Evolutionary conservation across 2,113 vertebrate species (phyloP).

Genomic region (Triplophysa rosa): DNA sequence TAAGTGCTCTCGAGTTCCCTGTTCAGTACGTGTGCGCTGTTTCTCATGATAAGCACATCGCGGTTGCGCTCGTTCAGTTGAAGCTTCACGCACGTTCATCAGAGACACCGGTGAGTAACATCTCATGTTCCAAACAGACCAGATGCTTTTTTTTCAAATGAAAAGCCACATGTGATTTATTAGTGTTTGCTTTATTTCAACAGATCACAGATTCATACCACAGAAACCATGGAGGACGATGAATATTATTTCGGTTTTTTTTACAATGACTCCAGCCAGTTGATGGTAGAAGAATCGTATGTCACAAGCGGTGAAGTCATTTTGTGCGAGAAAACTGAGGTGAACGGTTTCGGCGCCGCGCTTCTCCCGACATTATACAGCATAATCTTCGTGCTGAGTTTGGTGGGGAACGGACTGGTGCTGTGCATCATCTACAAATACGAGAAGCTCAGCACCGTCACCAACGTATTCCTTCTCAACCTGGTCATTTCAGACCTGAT

Average conservation of each 20-base stretch:
- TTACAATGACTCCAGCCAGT: neutral
- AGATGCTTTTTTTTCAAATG: neutral
- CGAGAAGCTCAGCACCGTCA: constrained; percentile 73
- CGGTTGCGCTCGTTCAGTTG: neutral
- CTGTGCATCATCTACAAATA: constrained; percentile 72
- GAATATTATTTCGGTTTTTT: accelerated
- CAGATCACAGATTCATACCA: neutral
- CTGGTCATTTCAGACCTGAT: constrained; percentile 75
- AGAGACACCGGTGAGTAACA: neutral
- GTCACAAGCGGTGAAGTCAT: neutral
- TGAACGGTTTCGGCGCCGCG: constrained; percentile 62
- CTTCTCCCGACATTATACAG: constrained; percentile 71
- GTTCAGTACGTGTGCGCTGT: neutral
- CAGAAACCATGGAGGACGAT: neutral
- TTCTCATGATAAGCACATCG: neutral
- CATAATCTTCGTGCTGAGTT: constrained; percentile 71
- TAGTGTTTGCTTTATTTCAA: neutral
- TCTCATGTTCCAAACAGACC: neutral
- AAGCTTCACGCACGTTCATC: neutral
- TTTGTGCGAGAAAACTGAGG: constrained; percentile 40
- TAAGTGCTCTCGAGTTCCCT: constrained; percentile 13
- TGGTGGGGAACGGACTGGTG: constrained; percentile 73
- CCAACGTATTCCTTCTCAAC: constrained; percentile 78
- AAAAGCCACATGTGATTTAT: neutral
- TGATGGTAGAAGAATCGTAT: accelerated